Base-by-base conservation (phyloP, 1,140 invertebrate species). In the Fopius arisanus region DNA sequence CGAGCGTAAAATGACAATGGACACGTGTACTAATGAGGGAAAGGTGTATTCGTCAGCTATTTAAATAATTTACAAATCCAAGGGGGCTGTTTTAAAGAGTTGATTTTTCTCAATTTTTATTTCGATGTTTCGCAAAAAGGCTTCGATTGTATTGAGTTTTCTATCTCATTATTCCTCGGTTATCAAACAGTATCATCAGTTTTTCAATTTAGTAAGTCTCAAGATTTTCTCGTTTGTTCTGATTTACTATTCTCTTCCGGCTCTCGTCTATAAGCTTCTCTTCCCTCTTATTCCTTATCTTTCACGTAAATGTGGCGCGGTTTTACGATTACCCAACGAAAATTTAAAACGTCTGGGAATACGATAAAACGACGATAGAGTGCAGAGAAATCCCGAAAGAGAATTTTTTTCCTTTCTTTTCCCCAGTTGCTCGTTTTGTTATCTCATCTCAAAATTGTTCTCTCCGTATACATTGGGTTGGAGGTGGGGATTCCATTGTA, bases 1-100 rank as follows among this genome's bases (percentile, higher is more conserved):
- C 71, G 59, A 69, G 43, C 77, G 73, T 74, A 68, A 81, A 81
- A 79, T 79, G 77, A 78, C 75, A 75, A 75, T 77, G 76, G 70
- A 59, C 70, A 65, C 12, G 40, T 69, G 72, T 67, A 68, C 41
- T 71, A 75, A 75, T 70, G 70, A 74, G 67, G 66, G 66, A 72
- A 75, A 71, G 54, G 54, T 59, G 54, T 59, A 26, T 10, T 26
- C 19, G 4, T 9, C 5, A 12, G 26, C 7, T 14, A 2, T 26
- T 23, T 12, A 23, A 23, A 23, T 21, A 51, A 51, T 0, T 4
- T 26, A 28, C 23, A 59, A 28, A 59, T 7, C 1, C 19, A 3
- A 7, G 54, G 23, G 9, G 23, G 19, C 3, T 3, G 9, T 59
- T 59, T 12, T 12, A n/a, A 59, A 23, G 19, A 23, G 54, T 59